phyloP scores from a whole-genome alignment of 2,888 invertebrate genomes.

The Microctonus aethiopoides region DNA sequence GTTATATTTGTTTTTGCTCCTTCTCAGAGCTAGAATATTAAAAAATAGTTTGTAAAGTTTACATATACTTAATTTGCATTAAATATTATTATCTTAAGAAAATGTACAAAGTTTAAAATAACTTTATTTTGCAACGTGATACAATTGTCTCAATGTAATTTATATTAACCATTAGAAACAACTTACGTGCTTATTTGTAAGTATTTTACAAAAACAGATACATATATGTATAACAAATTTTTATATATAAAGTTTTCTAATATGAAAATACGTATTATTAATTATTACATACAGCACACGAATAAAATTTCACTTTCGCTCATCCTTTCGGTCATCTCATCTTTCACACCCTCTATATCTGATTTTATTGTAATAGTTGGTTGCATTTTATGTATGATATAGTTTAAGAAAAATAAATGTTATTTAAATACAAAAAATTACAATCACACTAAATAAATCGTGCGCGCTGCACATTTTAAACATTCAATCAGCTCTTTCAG shows the following conservation, averaged over 20 bases:
- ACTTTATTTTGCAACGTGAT: slow-evolving; percentile 5
- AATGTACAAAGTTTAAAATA: slow-evolving; percentile 31
- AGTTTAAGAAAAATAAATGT: slow-evolving; percentile 41
- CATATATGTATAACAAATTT: slow-evolving; percentile 63
- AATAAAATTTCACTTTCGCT: slow-evolving; percentile 27
- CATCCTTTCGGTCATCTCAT: slow-evolving; percentile 34
- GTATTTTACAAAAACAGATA: slow-evolving; percentile 62
- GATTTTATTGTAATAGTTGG: slow-evolving; percentile 18
- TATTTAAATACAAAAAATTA: slow-evolving; percentile 59
- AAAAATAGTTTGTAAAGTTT: no score
- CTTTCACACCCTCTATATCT: slow-evolving; percentile 56
- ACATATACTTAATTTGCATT: no score
- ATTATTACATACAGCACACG: slow-evolving; percentile 56
- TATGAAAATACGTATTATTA: slow-evolving; percentile 48
- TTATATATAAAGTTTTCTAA: slow-evolving; percentile 43
- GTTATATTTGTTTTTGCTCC: no score
- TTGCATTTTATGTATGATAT: neutral
- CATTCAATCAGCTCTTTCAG: slow-evolving; percentile 37
- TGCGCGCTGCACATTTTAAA: slow-evolving; percentile 36
- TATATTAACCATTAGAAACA: slow-evolving; percentile 1
- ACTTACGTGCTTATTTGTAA: slow-evolving; percentile 40
- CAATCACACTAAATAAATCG: slow-evolving; percentile 45
- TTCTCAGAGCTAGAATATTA: no score
- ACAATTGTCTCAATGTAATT: slow-evolving; percentile 1
- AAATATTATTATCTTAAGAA: neutral